phyloP scores from a whole-genome alignment of 2,888 invertebrate genomes.

The Thumatha senex region DNA sequence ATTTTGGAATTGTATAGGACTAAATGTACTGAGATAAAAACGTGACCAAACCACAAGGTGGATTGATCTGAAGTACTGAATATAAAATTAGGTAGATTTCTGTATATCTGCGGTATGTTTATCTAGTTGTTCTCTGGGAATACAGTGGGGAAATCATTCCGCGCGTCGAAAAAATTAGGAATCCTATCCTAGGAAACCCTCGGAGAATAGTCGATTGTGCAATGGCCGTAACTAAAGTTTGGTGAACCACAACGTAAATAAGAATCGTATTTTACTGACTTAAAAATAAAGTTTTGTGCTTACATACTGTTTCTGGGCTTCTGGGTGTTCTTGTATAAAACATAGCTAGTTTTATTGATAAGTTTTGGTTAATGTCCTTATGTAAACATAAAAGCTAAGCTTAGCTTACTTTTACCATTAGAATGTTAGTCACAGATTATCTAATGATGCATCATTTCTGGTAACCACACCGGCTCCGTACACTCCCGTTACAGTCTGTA shows the following conservation, averaged over 20 bases:
- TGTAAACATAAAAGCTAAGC: no score
- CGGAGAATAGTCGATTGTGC: conserved; percentile 42
- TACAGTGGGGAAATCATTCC: conserved; percentile 59
- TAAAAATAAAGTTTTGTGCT: no score
- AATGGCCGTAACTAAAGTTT: conserved; percentile 32
- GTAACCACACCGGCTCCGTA: no score
- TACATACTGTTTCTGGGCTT: no score
- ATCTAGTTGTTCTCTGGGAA: conserved; percentile 40
- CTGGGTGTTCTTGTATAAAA: no score
- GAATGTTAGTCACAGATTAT: no score
- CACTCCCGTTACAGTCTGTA: no score
- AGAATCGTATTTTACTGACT: conserved; percentile 1
- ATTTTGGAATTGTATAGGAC: neutral
- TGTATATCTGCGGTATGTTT: conserved; percentile 22
- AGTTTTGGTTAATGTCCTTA: no score
- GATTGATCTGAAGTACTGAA: conserved; percentile 6
- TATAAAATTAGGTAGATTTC: conserved; percentile 29
- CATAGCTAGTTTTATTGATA: no score
- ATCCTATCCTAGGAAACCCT: conserved; percentile 51
- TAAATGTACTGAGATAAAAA: conserved; percentile 16
- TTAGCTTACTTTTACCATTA: no score
- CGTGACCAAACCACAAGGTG: conserved; percentile 22
- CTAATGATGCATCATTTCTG: no score
- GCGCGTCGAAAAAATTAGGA: conserved; percentile 47
- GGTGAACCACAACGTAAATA: conserved; percentile 22